Base-by-base conservation (phyloP, 2,888 invertebrate genomes). In the Pristionchus maxplancki region DNA sequence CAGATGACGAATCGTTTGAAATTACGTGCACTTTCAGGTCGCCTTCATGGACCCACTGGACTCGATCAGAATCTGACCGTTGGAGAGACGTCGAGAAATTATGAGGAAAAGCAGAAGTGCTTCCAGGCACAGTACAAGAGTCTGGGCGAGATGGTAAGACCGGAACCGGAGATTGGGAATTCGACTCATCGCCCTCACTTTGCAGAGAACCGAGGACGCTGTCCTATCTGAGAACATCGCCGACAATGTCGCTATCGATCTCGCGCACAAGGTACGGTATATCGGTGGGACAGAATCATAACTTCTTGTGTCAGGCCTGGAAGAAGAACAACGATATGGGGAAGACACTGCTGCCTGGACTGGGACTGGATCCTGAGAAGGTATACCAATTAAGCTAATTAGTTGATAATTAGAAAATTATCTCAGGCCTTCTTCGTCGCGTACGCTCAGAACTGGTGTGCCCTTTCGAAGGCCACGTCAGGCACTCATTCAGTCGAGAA, bases 361-460 rank as follows among this genome's bases (percentile, higher is more conserved):
- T 81, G 11, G 58, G 50, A 15, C 24, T 88, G n/a, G 53, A 34
- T n/a, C 48, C 88, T 31, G 81, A 88, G 1, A 74, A 88, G 88
- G 88, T 87, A 78, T 28, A 13, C 6, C 15, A 44, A 44, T 78
- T 78, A 78, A 6, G 5, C 11, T 4, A 31, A 34, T 28, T 64
- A 58, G 5, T 58, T 58, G 15, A 4, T 58, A 58, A 58, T 64
- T 82, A 28, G 44, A 6, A 4, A n/a, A 28, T 15, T 82, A 44
- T n/a, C n/a, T 44, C n/a, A 85, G 85, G 85, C 85, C 4, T 85
- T 85, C 85, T 85, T 85, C 85, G n/a, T 85, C 6, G 64, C 58
- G n/a, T 85, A 85, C 34, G 85, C 85, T 24, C 85, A 85, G 64
- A 85, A 58, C 31, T 85, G 85, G 85, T 85, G 85, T 28, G 64